A percentile compares a stretch with the other conserved stretches of the same genome.
Evolutionary conservation across 1,140 invertebrate species (phyloP).

Genomic region (Cyphomyrmex costatus): DNA sequence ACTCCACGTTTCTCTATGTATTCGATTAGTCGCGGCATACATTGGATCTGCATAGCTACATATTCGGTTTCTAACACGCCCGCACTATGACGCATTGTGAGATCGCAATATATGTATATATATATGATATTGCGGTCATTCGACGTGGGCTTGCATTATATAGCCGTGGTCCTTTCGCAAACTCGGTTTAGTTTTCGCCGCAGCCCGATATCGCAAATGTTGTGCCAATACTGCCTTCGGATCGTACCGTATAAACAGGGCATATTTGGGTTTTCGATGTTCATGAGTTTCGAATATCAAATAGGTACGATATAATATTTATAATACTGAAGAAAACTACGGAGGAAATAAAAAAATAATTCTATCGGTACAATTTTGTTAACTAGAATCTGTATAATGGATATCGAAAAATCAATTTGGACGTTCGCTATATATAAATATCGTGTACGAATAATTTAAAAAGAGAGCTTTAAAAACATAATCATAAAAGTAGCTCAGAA

Average conservation of each 20-base stretch:
- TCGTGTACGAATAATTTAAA: not conserved
- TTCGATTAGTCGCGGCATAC: constrained; percentile 50
- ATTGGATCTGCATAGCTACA: not conserved
- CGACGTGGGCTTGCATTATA: constrained; percentile 25
- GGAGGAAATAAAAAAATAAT: constrained; percentile 7
- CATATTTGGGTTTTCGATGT: not conserved
- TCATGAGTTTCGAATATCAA: not conserved
- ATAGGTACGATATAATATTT: not conserved
- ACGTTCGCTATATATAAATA: not conserved
- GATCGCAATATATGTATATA: not conserved
- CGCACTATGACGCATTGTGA: not conserved
- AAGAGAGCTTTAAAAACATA: not conserved
- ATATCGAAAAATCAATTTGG: not conserved
- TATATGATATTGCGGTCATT: constrained; percentile 24
- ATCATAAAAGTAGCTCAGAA: constrained; percentile 17
- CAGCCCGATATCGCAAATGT: not conserved
- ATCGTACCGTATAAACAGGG: not conserved
- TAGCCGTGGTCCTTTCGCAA: constrained; percentile 11
- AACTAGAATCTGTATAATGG: not conserved
- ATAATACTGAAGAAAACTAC: not conserved
- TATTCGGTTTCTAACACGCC: not conserved
- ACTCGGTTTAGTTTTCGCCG: not conserved
- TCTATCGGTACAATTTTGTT: not conserved
- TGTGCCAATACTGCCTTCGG: not conserved
- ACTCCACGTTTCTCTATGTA: constrained; percentile 24